Evolutionary conservation across 2,888 invertebrate species (phyloP), one percentile per base, ranked within the genome.

Genomic region (Ptychoptera albimana): DNA sequence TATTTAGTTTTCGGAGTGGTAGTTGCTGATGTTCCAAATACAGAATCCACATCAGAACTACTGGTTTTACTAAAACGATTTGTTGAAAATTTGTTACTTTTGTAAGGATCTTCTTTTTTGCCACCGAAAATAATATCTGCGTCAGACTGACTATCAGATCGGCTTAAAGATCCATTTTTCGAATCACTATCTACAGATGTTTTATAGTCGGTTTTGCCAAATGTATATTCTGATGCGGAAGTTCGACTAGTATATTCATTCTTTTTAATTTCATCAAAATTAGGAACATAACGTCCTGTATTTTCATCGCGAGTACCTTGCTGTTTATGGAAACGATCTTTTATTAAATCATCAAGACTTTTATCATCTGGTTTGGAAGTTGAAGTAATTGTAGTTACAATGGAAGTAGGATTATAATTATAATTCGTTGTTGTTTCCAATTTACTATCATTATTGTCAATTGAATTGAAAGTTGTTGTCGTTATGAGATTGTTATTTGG

Each of bases 51-150:
- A 7, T 23, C 23, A 23, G 23, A 23, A 23, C 23, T 23, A 23
- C 23, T 23, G 3, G 23, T 23, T 23, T 23, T 23, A 23, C 23
- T 23, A 23, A 23, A 23, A 23, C 23, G 23, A 7, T 23, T 23
- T 23, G 23, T 23, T 23, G 23, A 5, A 7, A 23, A 23, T 23
- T 23, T 23, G 7, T 7, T 23, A 23, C 7, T 23, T 23, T 23
- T 23, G 7, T 23, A 23, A 23, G 23, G 23, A 23, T 23, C 23
- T 3, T 23, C 23, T 23, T 23, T 23, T 23, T 23, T 23, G 10
- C 30, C 59, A 10, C 63, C 65, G 43, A 65, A 65, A 35, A 65
- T 61, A 48, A 65, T 54, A 39, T 65, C 65, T n/a, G 65, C 64
- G 56, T 65, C 64, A 2, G 63, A 61, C 16, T 31, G 35, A 42